These are phyloP conservation scores for Tylochromis polylepis DNA, from an alignment of 2,113 vertebrate genomes.

Conservation along the genomic window DNA sequence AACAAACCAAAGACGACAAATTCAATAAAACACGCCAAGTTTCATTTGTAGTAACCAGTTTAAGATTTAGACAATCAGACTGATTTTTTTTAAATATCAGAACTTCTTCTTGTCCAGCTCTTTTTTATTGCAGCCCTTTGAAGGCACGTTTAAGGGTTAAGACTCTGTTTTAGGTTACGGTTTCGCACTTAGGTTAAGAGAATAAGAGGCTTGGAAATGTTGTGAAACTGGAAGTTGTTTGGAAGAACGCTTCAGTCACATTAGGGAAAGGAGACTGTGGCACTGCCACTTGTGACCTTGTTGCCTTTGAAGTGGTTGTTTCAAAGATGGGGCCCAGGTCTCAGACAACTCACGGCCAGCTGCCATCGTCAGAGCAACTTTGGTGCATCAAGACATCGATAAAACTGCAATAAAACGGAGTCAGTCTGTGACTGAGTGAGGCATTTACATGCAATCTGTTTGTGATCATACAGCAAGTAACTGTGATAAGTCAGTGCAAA, in stretches of 20 bases:
- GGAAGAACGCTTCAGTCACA: not conserved
- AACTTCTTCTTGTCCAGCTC: rapidly evolving
- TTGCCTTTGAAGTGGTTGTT: not conserved
- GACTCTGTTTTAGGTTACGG: too few relatives aligned
- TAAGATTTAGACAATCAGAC: not conserved
- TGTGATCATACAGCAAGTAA: not conserved
- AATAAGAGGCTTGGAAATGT: not conserved
- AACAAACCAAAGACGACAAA: not conserved
- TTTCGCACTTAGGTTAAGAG: not conserved
- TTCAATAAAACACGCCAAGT: not conserved
- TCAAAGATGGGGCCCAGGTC: not conserved
- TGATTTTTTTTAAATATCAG: not conserved
- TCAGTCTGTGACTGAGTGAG: not conserved
- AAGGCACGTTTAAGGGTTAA: not conserved
- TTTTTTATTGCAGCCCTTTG: not conserved
- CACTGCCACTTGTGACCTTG: not conserved
- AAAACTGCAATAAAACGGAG: not conserved
- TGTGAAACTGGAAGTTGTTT: too few relatives aligned
- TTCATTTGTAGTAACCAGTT: not conserved
- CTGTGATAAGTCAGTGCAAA: not conserved
- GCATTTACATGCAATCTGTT: not conserved
- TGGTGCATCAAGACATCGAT: not conserved
- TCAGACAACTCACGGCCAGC: not conserved
- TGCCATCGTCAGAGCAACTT: not conserved
- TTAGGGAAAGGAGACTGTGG: not conserved